phyloP scores from a whole-genome alignment of 2,888 invertebrate genomes.

The Dynastes hyllus region DNA sequence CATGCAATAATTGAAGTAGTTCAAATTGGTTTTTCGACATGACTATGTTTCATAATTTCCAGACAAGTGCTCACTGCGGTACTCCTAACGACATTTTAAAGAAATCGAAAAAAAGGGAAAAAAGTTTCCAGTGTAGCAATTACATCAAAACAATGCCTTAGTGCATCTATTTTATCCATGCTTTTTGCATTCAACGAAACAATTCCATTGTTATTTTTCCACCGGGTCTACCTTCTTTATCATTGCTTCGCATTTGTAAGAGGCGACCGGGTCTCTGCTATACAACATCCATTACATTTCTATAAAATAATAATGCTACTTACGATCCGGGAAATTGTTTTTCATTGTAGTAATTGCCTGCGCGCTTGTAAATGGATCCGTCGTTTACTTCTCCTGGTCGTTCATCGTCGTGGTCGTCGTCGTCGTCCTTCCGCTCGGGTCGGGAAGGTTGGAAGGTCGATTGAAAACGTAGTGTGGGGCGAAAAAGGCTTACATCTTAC shows the following conservation, averaged over 20 bases:
- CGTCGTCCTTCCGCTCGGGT: constrained; percentile 43
- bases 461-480: constrained; percentile 53
- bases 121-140: background rate
- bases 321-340: constrained; percentile 45
- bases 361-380: constrained; percentile 59
- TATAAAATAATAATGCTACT: constrained; percentile 46
- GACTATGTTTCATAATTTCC: too few relatives aligned
- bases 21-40: too few relatives aligned
- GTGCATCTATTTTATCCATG: background rate
- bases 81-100: too few relatives aligned
- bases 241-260: background rate
- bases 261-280: background rate
- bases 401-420: constrained; percentile 16
- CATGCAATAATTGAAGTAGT: too few relatives aligned
- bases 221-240: constrained; percentile 12
- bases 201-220: constrained; percentile 34
- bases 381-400: constrained; percentile 50
- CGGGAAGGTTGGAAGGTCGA: constrained; percentile 35
- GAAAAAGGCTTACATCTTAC: constrained; percentile 63
- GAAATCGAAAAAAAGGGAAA: background rate
- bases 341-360: constrained; percentile 61
- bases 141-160: background rate
- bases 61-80: too few relatives aligned
- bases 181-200: background rate
- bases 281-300: constrained; percentile 28